phyloP scores from a whole-genome alignment of 2,888 invertebrate genomes.

The Melieria crassipennis region DNA sequence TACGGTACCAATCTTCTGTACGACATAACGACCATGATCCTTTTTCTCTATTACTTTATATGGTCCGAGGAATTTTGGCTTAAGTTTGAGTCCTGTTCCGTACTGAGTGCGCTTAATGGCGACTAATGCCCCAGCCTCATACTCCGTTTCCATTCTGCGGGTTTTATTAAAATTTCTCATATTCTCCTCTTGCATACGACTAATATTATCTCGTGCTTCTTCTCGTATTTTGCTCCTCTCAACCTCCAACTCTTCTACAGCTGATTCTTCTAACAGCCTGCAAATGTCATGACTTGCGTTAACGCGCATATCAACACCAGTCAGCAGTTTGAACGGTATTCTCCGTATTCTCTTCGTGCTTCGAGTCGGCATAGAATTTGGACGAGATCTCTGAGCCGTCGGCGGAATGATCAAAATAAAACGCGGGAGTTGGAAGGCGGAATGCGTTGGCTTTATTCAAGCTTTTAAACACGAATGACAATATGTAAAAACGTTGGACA shows the following conservation, averaged over 20 bases:
- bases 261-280: conserved; percentile 43
- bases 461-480: too few relatives aligned
- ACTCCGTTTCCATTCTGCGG: not conserved
- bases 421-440: too few relatives aligned
- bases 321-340: too few relatives aligned
- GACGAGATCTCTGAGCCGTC: too few relatives aligned
- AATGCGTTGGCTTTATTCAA: too few relatives aligned
- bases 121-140: conserved; percentile 9
- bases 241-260: conserved; percentile 19
- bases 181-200: conserved; percentile 21
- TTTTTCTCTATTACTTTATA: conserved; percentile 18
- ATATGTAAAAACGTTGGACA: too few relatives aligned
- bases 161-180: conserved; percentile 23
- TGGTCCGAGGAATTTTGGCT: conserved; percentile 36
- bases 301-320: not conserved
- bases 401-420: too few relatives aligned
- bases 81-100: conserved; percentile 28
- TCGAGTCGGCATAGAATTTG: too few relatives aligned
- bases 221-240: conserved; percentile 7
- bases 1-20: conserved; percentile 28
- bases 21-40: conserved; percentile 35
- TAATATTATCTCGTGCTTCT: conserved; percentile 21
- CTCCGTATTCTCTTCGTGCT: too few relatives aligned
- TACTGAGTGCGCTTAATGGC: conserved; percentile 35
- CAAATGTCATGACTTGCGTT: conserved; percentile 16